Evolutionary conservation across 2,797 vertebrate genomes (phyloP).

Genomic region (Hozukius guyotensis): DNA sequence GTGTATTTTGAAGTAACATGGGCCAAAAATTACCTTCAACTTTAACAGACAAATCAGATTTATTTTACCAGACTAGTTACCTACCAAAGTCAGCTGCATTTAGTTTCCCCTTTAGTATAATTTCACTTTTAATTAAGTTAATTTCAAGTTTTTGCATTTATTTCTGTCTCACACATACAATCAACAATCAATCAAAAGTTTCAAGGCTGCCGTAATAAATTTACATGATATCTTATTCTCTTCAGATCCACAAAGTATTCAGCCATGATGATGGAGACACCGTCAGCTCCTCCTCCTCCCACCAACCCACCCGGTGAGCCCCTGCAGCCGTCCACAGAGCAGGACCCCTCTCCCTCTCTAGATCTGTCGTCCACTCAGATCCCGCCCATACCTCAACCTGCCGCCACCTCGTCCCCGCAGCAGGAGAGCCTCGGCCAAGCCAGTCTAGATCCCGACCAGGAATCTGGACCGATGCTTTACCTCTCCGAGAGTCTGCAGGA

Average conservation of each 20-base stretch:
- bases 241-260: slow-evolving; percentile 89
- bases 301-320: slow-evolving; percentile 31
- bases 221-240: background rate
- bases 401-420: slow-evolving; percentile 68
- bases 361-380: slow-evolving; percentile 32
- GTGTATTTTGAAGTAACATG: no score
- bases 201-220: background rate
- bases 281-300: slow-evolving; percentile 23
- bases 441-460: slow-evolving; percentile 29
- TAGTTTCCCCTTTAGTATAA: background rate
- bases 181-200: background rate
- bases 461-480: slow-evolving; percentile 56
- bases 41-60: no score
- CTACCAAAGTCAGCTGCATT: background rate
- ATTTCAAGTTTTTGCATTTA: background rate
- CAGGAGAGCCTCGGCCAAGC: slow-evolving; percentile 23
- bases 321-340: slow-evolving; percentile 36
- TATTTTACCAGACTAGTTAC: background rate
- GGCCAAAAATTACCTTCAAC: no score
- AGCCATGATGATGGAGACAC: slow-evolving; percentile 70
- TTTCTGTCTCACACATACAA: background rate
- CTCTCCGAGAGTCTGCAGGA: slow-evolving; percentile 69
- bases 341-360: slow-evolving; percentile 38
- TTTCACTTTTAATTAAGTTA: background rate
- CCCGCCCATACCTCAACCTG: slow-evolving; percentile 45